Evolutionary conservation across 2,113 vertebrate species (phyloP).

Genomic region (Podarcis raffonei): DNA sequence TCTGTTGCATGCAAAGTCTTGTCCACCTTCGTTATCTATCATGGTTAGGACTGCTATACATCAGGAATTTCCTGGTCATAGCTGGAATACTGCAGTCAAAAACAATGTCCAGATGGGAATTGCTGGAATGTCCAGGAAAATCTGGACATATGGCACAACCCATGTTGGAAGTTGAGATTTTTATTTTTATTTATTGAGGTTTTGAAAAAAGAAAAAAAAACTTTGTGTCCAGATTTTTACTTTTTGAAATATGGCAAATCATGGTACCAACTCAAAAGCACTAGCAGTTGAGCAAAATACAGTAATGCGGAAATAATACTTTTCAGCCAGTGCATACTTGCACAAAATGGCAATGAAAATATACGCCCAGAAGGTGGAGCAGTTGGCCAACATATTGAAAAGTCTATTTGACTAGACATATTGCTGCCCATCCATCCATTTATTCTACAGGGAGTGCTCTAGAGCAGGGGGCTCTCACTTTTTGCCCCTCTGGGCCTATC

Average conservation of each 20-base stretch:
- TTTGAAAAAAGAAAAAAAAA: too few relatives aligned
- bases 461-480: not conserved
- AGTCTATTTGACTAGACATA: not conserved
- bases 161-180: too few relatives aligned
- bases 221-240: too few relatives aligned
- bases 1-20: not conserved
- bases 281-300: not conserved
- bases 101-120: too few relatives aligned
- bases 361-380: conserved; percentile 4
- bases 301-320: not conserved
- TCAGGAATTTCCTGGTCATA: too few relatives aligned
- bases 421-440: not conserved
- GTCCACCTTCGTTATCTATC: not conserved
- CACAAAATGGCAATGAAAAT: not conserved
- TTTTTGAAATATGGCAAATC: too few relatives aligned
- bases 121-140: too few relatives aligned
- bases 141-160: too few relatives aligned
- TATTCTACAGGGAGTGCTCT: not conserved
- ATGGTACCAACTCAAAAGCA: not conserved
- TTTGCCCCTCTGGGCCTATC: too few relatives aligned
- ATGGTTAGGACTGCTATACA: too few relatives aligned
- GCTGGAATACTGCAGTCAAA: too few relatives aligned
- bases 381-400: not conserved
- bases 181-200: too few relatives aligned
- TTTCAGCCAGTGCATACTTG: not conserved